phyloP scores from a whole-genome alignment of 2,797 vertebrate species.

The Morelia viridis region DNA sequence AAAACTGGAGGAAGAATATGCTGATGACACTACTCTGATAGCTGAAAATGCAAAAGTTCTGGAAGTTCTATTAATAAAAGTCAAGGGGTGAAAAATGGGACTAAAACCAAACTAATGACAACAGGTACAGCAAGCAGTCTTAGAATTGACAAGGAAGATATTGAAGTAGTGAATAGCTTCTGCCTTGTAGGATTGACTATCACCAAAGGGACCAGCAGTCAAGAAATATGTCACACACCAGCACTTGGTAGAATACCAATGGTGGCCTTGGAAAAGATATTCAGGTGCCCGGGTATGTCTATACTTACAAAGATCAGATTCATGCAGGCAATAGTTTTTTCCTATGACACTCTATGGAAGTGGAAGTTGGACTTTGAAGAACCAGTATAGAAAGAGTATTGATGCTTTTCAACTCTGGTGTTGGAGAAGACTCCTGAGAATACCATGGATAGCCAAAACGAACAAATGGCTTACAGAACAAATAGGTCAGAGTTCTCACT shows the following conservation, averaged over 20 bases:
- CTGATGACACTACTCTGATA: not conserved
- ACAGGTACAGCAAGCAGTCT: not conserved
- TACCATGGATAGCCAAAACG: not conserved
- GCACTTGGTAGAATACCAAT: not conserved
- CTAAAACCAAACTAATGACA: not conserved
- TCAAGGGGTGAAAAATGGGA: not conserved
- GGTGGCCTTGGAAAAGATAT: not conserved
- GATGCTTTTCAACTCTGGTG: not conserved
- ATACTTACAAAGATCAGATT: not conserved
- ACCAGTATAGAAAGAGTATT: not conserved
- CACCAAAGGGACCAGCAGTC: not conserved
- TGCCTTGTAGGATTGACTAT: not conserved
- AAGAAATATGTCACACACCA: not conserved
- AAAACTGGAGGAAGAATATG: not conserved
- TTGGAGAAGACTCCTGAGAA: not conserved
- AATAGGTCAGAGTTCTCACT: not conserved
- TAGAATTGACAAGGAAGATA: not conserved
- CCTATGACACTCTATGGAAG: not conserved
- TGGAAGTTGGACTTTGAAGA: not conserved
- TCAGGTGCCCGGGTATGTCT: not conserved
- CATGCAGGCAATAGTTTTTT: not conserved
- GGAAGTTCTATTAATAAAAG: not conserved
- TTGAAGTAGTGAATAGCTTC: not conserved
- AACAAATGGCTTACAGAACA: not conserved
- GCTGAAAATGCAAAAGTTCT: not conserved